Conservation (phyloP, 2,888 invertebrate genomes). For the Pyralis farinalis region DNA sequence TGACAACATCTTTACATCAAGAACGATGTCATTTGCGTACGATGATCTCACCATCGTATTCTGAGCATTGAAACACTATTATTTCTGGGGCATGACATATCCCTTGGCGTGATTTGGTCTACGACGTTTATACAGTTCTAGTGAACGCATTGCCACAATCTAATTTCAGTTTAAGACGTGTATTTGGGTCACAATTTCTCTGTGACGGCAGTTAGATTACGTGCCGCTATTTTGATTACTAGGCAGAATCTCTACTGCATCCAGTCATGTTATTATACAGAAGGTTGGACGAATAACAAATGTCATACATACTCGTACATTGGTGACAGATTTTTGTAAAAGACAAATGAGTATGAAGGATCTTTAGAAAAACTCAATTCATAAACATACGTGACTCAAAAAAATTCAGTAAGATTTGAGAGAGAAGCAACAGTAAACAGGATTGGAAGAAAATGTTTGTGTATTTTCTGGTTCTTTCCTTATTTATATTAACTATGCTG, state of each 20-base stretch:
- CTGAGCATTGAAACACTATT: constrained; percentile 41
- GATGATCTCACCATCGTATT: constrained; percentile 54
- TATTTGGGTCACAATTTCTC: constrained; percentile 54
- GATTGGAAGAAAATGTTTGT: too few species aligned
- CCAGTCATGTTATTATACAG: neutral
- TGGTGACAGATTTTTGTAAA: neutral
- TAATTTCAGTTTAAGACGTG: constrained; percentile 61
- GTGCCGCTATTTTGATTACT: constrained; percentile 8
- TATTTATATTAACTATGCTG: too few species aligned
- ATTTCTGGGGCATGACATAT: constrained; percentile 70
- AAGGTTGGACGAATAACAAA: neutral
- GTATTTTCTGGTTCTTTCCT: too few species aligned
- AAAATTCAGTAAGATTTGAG: too few species aligned
- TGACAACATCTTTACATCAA: constrained; percentile 9
- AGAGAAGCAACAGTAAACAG: too few species aligned
- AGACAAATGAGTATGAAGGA: neutral
- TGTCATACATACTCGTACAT: neutral
- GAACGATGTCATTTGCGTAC: constrained; percentile 33
- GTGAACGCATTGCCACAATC: constrained; percentile 51
- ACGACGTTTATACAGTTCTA: constrained; percentile 37
- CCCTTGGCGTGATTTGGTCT: constrained; percentile 58
- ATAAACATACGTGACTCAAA: too few species aligned
- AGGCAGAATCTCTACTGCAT: neutral
- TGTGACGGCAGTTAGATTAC: constrained; percentile 10
- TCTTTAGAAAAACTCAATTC: neutral